phyloP scores from a whole-genome alignment of 2,113 vertebrate species.

The Psilopsiagon aurifrons region DNA sequence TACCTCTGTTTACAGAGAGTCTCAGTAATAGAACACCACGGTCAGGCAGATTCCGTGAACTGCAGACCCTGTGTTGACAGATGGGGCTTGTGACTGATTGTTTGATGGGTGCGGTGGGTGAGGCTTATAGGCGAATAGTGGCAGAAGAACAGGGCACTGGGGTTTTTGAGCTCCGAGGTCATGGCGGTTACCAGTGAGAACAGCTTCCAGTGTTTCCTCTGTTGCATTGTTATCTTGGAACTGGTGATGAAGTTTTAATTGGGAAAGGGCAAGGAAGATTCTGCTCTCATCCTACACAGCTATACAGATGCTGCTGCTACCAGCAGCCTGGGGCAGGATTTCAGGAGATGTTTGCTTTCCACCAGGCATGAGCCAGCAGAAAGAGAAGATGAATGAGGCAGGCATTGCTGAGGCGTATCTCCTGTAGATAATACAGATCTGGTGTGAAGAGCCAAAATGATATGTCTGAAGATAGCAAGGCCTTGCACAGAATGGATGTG shows the following conservation, averaged over 20 bases:
- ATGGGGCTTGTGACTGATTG: conserved; percentile 53
- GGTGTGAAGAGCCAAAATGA: background rate
- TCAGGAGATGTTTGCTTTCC: background rate
- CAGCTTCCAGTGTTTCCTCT: conserved; percentile 1
- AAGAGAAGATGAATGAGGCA: background rate
- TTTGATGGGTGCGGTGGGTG: conserved; percentile 46
- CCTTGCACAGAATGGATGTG: background rate
- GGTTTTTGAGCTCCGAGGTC: conserved; percentile 28
- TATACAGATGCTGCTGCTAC: background rate
- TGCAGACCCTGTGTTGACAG: conserved; percentile 55
- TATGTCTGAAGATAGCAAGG: background rate
- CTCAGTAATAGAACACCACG: conserved; percentile 44
- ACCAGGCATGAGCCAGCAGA: background rate
- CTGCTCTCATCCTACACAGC: background rate
- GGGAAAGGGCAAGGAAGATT: background rate
- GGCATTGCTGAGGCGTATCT: background rate
- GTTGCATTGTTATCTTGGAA: background rate
- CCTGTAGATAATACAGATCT: background rate
- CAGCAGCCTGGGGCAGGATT: background rate
- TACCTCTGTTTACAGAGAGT: conserved; percentile 55
- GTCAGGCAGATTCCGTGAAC: conserved; percentile 59
- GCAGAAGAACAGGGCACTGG: background rate
- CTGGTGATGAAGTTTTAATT: conserved; percentile 36
- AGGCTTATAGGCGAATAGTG: conserved; percentile 1
- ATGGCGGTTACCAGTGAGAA: background rate